These are phyloP conservation scores for Chaetophractus vellerosus DNA, from an alignment of 2,797 vertebrate species.

Conservation along the genomic window DNA sequence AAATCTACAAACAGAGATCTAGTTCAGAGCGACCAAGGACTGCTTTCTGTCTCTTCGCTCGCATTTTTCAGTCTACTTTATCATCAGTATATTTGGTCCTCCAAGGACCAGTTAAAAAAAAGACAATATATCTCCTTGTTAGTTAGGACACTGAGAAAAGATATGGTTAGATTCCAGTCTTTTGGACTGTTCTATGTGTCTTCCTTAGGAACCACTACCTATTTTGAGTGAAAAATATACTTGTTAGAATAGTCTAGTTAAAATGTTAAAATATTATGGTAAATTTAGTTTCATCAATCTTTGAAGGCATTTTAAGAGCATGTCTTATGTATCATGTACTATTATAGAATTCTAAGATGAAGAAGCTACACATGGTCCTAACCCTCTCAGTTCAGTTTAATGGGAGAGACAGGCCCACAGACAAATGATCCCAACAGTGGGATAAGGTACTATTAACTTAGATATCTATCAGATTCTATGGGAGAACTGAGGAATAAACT, in stretches of 20 bases:
- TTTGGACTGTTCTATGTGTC: background rate
- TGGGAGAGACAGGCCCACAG: background rate
- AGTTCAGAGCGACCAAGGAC: constrained; percentile 52
- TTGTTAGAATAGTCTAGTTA: background rate
- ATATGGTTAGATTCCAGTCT: background rate
- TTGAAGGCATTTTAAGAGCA: background rate
- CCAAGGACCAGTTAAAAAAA: constrained; percentile 36
- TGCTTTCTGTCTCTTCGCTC: constrained; percentile 69
- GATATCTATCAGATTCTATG: background rate
- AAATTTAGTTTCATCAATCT: constrained; percentile 18
- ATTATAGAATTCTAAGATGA: background rate
- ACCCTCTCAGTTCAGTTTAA: background rate
- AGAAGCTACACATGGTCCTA: background rate
- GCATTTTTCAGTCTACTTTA: constrained; percentile 62
- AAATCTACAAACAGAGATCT: constrained; percentile 67
- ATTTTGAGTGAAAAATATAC: background rate
- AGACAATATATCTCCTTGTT: background rate
- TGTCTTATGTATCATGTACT: background rate
- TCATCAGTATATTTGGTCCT: constrained; percentile 43
- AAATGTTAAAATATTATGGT: constrained; percentile 46
- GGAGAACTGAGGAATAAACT: background rate
- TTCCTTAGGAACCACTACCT: background rate
- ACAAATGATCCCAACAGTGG: background rate
- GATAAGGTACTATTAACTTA: background rate
- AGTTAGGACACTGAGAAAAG: constrained; percentile 2